Percentiles rank a stretch among this genome's conserved stretches.
These are phyloP conservation scores for Tanypteryx hageni DNA, from an alignment of 2,888 invertebrate genomes.

Conservation along the genomic window DNA sequence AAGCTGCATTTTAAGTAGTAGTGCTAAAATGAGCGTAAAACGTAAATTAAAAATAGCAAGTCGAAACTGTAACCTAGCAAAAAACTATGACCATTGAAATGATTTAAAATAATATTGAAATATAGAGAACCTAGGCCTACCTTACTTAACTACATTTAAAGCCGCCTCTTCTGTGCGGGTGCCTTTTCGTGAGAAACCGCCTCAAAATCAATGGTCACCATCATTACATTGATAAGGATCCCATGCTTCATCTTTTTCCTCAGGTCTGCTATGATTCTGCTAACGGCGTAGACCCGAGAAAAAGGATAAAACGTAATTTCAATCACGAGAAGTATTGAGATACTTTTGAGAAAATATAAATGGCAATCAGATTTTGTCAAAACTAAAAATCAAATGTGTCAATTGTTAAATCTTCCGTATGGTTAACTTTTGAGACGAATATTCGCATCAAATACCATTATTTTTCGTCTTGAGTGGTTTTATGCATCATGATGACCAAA, in stretches of 20 bases:
- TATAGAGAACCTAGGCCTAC: slow-evolving; percentile 61
- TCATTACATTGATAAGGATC: slow-evolving; percentile 34
- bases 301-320: slow-evolving; percentile 64
- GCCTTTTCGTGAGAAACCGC: slow-evolving; percentile 48
- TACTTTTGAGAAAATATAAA: neutral
- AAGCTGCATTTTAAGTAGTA: neutral
- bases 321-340: slow-evolving; percentile 40
- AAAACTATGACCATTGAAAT: slow-evolving; percentile 23
- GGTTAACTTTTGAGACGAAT: too few species aligned
- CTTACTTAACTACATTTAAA: slow-evolving; percentile 53
- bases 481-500: too few species aligned
- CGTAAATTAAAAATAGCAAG: neutral
- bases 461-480: too few species aligned
- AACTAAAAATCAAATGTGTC: too few species aligned
- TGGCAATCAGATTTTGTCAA: too few species aligned
- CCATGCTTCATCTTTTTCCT: slow-evolving; percentile 61
- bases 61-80: neutral
- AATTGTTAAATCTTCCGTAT: too few species aligned
- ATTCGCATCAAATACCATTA: too few species aligned
- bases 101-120: slow-evolving; percentile 28
- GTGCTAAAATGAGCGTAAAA: neutral
- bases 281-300: slow-evolving; percentile 61
- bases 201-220: slow-evolving; percentile 51
- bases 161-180: slow-evolving; percentile 56
- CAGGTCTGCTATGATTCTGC: slow-evolving; percentile 64